Evolutionary conservation across 2,888 invertebrate species (phyloP), one percentile per base, ranked within the genome.

Genomic region (Steromphala cineraria): DNA sequence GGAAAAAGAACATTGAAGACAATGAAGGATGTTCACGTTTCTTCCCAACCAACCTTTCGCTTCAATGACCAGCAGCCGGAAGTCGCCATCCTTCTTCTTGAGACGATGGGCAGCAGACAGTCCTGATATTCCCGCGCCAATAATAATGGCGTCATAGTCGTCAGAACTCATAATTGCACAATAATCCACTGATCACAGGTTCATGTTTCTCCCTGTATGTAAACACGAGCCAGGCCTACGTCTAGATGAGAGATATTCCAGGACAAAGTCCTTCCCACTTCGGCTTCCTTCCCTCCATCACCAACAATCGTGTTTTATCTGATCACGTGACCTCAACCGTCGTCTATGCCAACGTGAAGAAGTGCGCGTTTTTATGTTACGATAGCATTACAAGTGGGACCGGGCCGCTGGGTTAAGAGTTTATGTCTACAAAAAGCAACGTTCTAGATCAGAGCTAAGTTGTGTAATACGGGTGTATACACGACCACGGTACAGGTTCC

Each of bases 81-180:
- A 81, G 36, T 81, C 82, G 4, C 87, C 87, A n/a, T 90, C 90
- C 78, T 84, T 89, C 75, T 92, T 87, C 76, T 89, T 87, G 3
- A 94, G 87, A 8, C 89, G 86, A 75, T 92, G 90, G 2, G 94
- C 94, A 31, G 94, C 93, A 36, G 92, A 89, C 24, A 94, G 83
- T 4, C 93, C 93, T 2, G 92, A 91, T 77, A 93, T 87, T 1
- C 93, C 93, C 15, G 89, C 93, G 3, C 93, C 93, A 53, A 93
- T 84, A 40, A 93, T 85, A 4, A 92, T 87, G 5, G 93, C 92
- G 86, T 93, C 93, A 55, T 24, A 82, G 10, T 40, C 19, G 46
- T 76, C 71, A 19, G 36, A 36, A 74, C 71, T 40, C 71, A 74
- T 74, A 10, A 36, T 36, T 19, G 13, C 2, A 40, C 36, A 36